Percentiles rank a stretch among this genome's conserved stretches.
These are phyloP conservation scores for Octodon degus DNA, from an alignment of 2,113 vertebrate species.

Conservation along the genomic window DNA sequence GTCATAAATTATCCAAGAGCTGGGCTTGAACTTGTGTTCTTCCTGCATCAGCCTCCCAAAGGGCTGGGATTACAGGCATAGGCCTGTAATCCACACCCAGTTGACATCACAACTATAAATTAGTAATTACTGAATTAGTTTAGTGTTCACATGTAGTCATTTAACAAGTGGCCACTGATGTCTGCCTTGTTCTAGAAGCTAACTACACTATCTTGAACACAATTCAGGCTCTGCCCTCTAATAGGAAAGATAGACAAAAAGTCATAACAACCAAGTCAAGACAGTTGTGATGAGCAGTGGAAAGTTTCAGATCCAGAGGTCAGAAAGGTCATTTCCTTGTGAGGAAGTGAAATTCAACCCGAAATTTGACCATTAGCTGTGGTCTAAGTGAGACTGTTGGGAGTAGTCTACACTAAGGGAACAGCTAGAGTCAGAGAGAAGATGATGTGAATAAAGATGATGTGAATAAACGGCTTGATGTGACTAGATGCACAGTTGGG, in stretches of 20 bases:
- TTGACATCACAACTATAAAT: not conserved
- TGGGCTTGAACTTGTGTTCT: not conserved
- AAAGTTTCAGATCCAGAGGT: not conserved
- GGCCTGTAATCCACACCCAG: not conserved
- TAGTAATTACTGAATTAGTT: not conserved
- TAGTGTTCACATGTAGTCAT: not conserved
- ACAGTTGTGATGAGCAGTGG: not conserved
- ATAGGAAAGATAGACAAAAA: not conserved
- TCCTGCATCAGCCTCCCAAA: not conserved
- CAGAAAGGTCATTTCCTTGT: not conserved
- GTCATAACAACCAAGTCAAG: constrained; percentile 17
- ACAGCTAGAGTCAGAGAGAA: not conserved
- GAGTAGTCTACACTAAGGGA: not conserved
- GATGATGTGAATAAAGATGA: constrained; percentile 21
- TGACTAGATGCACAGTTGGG: not conserved
- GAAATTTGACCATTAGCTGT: not conserved
- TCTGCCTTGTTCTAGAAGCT: constrained; percentile 29
- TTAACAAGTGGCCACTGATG: not conserved
- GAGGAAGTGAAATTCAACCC: constrained; percentile 62
- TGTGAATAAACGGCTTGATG: not conserved
- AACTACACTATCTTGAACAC: not conserved
- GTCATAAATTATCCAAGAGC: not conserved
- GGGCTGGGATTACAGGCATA: not conserved
- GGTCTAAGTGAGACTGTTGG: not conserved
- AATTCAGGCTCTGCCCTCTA: not conserved